Evolutionary conservation across 2,113 vertebrate genomes (phyloP).

Genomic region (Podarcis cretensis): DNA sequence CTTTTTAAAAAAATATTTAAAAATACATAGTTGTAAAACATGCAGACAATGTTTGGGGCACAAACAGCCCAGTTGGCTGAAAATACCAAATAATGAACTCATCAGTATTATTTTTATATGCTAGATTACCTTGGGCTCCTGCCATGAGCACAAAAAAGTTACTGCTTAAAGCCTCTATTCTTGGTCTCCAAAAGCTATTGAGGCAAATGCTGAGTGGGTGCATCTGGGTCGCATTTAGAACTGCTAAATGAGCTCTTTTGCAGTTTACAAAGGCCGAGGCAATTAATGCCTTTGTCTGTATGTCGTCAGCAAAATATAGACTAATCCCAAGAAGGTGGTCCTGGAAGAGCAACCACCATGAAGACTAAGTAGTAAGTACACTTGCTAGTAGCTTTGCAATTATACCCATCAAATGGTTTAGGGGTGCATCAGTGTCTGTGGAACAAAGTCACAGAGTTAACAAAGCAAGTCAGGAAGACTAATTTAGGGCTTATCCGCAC

Average conservation of each 20-base stretch:
- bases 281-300: constrained; percentile 65
- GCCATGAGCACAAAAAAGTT: constrained; percentile 59
- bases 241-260: constrained; percentile 56
- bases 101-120: constrained; percentile 71
- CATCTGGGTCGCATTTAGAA: constrained; percentile 61
- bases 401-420: not conserved
- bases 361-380: not conserved
- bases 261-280: constrained; percentile 66
- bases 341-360: constrained; percentile 33
- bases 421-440: not conserved
- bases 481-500: not conserved
- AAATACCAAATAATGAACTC: constrained; percentile 71
- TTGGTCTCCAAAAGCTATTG: constrained; percentile 30
- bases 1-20: not conserved
- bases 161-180: constrained; percentile 51
- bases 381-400: not conserved
- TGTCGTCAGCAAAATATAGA: constrained; percentile 58
- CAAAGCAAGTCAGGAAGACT: not conserved
- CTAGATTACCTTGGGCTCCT: constrained; percentile 49
- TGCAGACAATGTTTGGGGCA: constrained; percentile 60
- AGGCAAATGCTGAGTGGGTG: constrained; percentile 43
- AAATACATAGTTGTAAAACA: constrained; percentile 65
- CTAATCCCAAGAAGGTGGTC: constrained; percentile 52
- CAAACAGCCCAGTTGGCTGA: constrained; percentile 62
- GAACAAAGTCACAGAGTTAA: not conserved